phyloP scores from a whole-genome alignment of 2,797 vertebrate genomes.

The Fistularia tabacaria region DNA sequence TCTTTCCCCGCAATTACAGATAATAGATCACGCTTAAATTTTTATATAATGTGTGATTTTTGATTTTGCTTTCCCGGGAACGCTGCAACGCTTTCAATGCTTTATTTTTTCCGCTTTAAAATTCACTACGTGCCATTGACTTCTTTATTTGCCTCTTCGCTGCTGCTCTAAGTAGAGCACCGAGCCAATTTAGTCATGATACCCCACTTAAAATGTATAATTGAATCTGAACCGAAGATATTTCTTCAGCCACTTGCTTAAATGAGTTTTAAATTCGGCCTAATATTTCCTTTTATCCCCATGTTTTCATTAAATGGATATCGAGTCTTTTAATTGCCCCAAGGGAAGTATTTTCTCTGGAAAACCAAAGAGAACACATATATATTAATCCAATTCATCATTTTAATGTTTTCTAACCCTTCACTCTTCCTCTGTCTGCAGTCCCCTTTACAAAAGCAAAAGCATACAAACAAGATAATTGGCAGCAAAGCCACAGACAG shows the following conservation, averaged over 20 bases:
- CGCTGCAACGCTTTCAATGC: too few relatives aligned
- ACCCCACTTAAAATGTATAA: not conserved
- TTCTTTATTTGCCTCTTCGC: not conserved
- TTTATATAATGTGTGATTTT: too few relatives aligned
- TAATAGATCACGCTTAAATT: too few relatives aligned
- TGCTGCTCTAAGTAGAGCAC: conserved; percentile 5
- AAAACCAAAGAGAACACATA: conserved; percentile 10
- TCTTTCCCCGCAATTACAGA: too few relatives aligned
- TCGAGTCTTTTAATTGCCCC: conserved; percentile 9
- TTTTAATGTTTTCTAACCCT: conserved; percentile 20
- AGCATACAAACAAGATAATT: conserved; percentile 15
- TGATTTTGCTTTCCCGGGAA: too few relatives aligned
- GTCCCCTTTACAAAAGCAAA: not conserved
- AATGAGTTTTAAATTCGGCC: conserved; percentile 17
- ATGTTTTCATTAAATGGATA: conserved; percentile 24
- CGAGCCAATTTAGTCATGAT: conserved; percentile 14
- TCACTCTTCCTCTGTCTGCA: not conserved
- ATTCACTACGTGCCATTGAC: not conserved
- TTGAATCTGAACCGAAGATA: conserved; percentile 9
- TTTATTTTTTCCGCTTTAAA: not conserved
- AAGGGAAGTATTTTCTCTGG: conserved; percentile 12
- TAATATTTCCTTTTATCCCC: conserved; percentile 15
- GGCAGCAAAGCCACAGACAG: conserved; percentile 3
- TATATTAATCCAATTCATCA: conserved; percentile 18
- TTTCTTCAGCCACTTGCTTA: conserved; percentile 9